Conservation (phyloP, 30 jellyfish, hydroid and myxozoan species). For the Turritopsis rubra region DNA sequence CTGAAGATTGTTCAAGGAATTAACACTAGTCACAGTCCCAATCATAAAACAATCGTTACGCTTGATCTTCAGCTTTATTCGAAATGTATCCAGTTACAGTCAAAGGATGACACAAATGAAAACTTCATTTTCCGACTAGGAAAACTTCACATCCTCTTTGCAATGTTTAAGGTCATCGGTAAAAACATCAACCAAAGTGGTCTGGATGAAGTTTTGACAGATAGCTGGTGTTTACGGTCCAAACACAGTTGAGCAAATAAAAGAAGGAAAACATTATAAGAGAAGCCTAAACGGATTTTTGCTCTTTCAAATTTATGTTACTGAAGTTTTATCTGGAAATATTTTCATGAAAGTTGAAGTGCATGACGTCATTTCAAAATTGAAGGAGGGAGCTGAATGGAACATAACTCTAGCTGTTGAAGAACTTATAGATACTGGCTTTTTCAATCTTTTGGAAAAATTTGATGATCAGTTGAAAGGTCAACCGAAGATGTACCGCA, state of each 20-base stretch:
- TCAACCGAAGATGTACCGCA: neutral
- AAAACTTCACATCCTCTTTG: neutral
- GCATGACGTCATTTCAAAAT: neutral
- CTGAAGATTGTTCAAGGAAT: neutral
- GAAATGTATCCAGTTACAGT: neutral
- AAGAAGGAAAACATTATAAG: neutral
- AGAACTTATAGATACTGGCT: neutral
- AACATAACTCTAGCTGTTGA: neutral
- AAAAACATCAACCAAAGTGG: neutral
- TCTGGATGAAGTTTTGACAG: neutral
- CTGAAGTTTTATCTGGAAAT: neutral
- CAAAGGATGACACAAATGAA: neutral
- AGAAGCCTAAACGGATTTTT: neutral
- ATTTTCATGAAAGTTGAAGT: too few species aligned
- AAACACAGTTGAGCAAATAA: neutral
- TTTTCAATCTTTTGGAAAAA: neutral
- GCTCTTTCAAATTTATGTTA: neutral
- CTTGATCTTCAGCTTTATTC: neutral
- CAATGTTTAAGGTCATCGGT: neutral
- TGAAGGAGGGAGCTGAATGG: neutral
- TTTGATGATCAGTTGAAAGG: neutral
- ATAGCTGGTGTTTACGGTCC: neutral
- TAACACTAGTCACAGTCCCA: neutral
- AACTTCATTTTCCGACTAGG: neutral
- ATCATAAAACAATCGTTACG: neutral